Conservation (phyloP, 2,113 vertebrate species). For the Pluvianellus socialis region DNA sequence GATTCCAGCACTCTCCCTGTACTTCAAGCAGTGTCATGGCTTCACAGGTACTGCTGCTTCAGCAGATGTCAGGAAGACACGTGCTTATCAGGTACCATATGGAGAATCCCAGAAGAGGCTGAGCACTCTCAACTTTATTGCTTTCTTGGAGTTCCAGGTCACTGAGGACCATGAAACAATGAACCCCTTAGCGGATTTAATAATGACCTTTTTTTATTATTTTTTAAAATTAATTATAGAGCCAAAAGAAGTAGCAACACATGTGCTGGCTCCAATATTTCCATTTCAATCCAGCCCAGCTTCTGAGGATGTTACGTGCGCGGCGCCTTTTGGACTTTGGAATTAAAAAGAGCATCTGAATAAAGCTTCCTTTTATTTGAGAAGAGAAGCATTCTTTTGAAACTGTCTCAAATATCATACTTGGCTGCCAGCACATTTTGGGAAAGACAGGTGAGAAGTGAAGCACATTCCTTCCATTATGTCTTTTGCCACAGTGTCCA, state of each 20-base stretch:
- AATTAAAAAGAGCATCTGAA: slow-evolving; percentile 43
- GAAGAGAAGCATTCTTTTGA: slow-evolving; percentile 63
- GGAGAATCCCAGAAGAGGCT: background rate
- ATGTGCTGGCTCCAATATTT: slow-evolving; percentile 37
- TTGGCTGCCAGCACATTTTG: slow-evolving; percentile 54
- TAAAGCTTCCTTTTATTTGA: slow-evolving; percentile 64
- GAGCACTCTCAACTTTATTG: background rate
- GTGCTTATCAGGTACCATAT: background rate
- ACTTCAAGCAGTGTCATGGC: background rate
- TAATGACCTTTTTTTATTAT: background rate
- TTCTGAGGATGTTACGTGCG: background rate
- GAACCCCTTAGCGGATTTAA: background rate
- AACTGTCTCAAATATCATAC: slow-evolving; percentile 61
- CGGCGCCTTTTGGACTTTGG: slow-evolving; percentile 24
- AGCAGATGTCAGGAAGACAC: background rate
- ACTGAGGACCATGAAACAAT: background rate
- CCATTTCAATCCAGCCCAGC: background rate
- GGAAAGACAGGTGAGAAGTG: slow-evolving; percentile 69
- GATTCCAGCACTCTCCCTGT: background rate
- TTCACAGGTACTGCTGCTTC: background rate
- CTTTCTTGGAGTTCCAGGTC: background rate
- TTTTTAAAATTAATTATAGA: background rate
- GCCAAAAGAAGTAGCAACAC: slow-evolving; percentile 34
- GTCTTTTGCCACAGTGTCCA: slow-evolving; percentile 2
- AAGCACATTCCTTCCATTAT: slow-evolving; percentile 59